Percentiles rank a stretch among this genome's conserved stretches.
These are phyloP conservation scores for Typhlichthys eigenmanni DNA, from an alignment of 2,797 vertebrate genomes.

Conservation along the genomic window DNA sequence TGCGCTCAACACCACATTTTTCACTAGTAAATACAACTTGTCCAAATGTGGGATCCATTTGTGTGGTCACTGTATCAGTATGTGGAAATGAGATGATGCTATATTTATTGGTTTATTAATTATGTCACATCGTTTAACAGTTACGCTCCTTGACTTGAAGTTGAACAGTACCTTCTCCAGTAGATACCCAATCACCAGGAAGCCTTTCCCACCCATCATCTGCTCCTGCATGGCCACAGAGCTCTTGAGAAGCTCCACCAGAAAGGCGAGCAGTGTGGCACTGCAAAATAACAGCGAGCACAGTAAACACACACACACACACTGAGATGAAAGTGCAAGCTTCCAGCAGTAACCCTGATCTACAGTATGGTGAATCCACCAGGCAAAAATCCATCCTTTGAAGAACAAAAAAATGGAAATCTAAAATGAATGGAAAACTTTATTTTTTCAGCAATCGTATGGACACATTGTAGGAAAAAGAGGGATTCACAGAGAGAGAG, in stretches of 20 bases:
- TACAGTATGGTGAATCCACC: not conserved
- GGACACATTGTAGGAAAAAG: constrained; percentile 8
- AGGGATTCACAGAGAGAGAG: constrained; percentile 9
- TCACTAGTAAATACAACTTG: not conserved
- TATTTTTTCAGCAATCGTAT: no score
- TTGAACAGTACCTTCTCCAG: constrained; percentile 90
- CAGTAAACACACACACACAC: constrained; percentile 4
- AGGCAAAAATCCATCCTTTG: not conserved
- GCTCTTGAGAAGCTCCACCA: constrained; percentile 96
- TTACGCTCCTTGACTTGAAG: not conserved
- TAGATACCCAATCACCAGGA: constrained; percentile 95
- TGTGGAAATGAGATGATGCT: not conserved
- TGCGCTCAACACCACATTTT: constrained; percentile 8
- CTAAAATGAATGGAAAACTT: no score
- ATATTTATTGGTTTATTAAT: not conserved
- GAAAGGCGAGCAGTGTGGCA: constrained; percentile 89
- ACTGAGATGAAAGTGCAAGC: constrained; percentile 1
- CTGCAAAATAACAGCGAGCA: constrained; percentile 49
- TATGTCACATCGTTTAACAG: not conserved
- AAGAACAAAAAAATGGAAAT: no score
- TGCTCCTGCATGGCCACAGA: constrained; percentile 99
- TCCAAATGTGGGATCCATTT: not conserved
- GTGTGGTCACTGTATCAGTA: not conserved
- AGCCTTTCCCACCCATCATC: constrained; percentile 96
- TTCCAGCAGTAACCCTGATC: not conserved